Conservation (phyloP, 2,888 invertebrate species). For the Copidosoma aretas region DNA sequence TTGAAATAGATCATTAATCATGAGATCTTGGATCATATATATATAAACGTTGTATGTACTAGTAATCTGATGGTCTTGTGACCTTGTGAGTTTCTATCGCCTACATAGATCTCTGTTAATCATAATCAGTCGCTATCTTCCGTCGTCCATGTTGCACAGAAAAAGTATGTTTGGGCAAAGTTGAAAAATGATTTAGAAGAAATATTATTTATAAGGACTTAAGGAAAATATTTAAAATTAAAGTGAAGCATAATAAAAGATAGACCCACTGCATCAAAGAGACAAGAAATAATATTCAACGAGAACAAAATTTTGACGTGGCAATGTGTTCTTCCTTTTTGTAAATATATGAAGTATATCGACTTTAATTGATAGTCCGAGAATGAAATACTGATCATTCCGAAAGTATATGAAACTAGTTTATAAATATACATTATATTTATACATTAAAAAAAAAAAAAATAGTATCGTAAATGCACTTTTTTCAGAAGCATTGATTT, state of each 20-base stretch:
- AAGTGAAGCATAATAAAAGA: slow-evolving; percentile 27
- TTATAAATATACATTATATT: slow-evolving; percentile 34
- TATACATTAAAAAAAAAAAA: slow-evolving; percentile 12
- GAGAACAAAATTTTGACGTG: slow-evolving; percentile 11
- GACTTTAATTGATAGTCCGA: slow-evolving; percentile 24
- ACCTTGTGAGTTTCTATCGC: too few species aligned
- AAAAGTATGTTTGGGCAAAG: too few species aligned
- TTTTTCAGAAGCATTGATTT: slow-evolving; percentile 39
- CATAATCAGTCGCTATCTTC: neutral
- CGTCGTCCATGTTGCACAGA: neutral
- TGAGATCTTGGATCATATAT: too few species aligned
- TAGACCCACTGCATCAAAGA: slow-evolving; percentile 13
- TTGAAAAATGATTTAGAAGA: neutral
- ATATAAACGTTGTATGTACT: too few species aligned
- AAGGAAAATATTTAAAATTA: slow-evolving; percentile 5
- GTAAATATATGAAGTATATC: slow-evolving; percentile 31
- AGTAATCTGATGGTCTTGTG: too few species aligned
- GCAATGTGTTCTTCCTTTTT: slow-evolving; percentile 39
- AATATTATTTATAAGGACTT: neutral
- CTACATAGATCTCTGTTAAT: too few species aligned
- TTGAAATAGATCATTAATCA: too few species aligned
- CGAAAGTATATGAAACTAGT: slow-evolving; percentile 34
- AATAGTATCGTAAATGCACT: slow-evolving; percentile 21
- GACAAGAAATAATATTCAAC: neutral
- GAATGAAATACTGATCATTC: slow-evolving; percentile 37